Evolutionary conservation across 2,797 vertebrate genomes (phyloP), one percentile per base, ranked within the genome.

Genomic region (Lepilemur ruficaudatus): DNA sequence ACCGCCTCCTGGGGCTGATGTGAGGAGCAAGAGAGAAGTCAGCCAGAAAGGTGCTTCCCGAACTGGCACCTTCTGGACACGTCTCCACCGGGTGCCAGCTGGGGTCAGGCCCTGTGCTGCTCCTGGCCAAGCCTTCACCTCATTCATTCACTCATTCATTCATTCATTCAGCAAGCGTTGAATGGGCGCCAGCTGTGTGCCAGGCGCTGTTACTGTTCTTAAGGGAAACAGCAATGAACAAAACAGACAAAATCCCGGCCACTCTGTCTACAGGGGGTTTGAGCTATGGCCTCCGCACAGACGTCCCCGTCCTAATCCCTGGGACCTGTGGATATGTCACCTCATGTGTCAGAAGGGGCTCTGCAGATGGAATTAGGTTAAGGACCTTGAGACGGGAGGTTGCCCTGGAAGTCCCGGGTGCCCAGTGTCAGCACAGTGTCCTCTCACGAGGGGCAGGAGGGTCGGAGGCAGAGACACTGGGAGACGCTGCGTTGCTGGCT

Each of bases 401-500:
- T 22, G 25, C n/a, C 76, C 48, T 18, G 55, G 89, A 28, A 41
- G 15, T 12, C 25, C 12, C 0, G 1, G 35, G 35, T 38, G 7
- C 8, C 63, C 25, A 5, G 4, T 0, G 41, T 76, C 48, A 28
- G 17, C 30, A 25, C 6, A 0, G 35, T 15, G 43, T n/a, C 50
- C 52, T 63, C n/a, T 4, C 0, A 5, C 30, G 73, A 30, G 35
- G 22, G 3, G 15, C 1, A 3, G 46, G 43, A 93, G 48, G 72
- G n/a, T 22, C 17, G 22, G 11, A n/a, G 32, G 9, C 59, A 41
- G 78, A 25, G n/a, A 20, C 6, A 20, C 22, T 4, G 38, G 48
- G 9, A 69, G 65, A 69, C 0, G 30, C 55, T 1, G n/a, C 0
- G 0, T 48, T 14, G 25, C 22, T 2, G 55, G 30, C n/a, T 32